Evolutionary conservation across 2,113 vertebrate species (phyloP), one percentile per base, ranked within the genome.

Genomic region (Clarias batrachus): DNA sequence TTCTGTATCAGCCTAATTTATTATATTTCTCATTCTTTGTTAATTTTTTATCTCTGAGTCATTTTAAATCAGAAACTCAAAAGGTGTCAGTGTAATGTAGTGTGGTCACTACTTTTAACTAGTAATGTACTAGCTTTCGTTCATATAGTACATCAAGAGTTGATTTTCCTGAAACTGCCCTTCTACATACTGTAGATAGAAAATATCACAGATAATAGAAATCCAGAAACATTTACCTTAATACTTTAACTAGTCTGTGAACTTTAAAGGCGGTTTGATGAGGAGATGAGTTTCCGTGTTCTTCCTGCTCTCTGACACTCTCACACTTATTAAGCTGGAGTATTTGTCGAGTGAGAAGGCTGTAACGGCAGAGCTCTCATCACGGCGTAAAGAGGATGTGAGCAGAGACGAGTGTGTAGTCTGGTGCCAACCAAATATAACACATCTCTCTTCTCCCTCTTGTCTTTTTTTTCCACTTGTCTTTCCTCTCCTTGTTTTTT

Each of bases 301-400:
- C 23, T 65, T 83, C 54, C 10, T 86, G 13, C 41, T 88, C 52
- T 21, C 30, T 83, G 17, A 79, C 62, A 30, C 82, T 48, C 62
- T 71, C 84, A 78, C 73, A 80, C 54, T 59, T 56, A 81, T 21
- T 52, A 73, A 19, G 3, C 37, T 77, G 70, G 41, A 52, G 33
- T 62, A 60, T 86, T 68, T 87, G 84, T 87, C 82, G 59, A 87
- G 68, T 80, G 73, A 85, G 83, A 65, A 80, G 57, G 82, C 41
- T 87, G 52, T 56, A 78, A 71, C 78, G 30, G 82, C 48, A n/a
- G 41, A 80, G 84, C 86, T 87, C 79, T 87, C 86, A 87, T 79
- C 80, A 66, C 13, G 0, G 33, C 27, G 48, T 65, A 59, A 73
- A 81, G 79, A 89, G 79, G 83, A 89, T 87, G 62, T 87, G 82